Conservation (phyloP, 92 coral and sea anemone genomes). For the Plumapathes pennacea region DNA sequence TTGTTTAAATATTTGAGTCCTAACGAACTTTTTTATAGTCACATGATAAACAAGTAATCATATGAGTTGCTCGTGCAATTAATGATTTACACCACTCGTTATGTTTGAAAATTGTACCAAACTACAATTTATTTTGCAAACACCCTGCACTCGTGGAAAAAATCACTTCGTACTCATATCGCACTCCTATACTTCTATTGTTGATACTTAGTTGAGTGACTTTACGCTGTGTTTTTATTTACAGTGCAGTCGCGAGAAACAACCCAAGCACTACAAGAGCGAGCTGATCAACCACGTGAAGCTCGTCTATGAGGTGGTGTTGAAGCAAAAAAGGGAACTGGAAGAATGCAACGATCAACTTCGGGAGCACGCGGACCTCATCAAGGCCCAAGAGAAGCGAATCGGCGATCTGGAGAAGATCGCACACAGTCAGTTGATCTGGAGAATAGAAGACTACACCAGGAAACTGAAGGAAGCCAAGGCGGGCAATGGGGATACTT, state of each 20-base stretch:
- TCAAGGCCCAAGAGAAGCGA: conserved; percentile 58
- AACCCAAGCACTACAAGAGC: conserved; percentile 75
- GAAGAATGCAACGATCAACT: conserved; percentile 37
- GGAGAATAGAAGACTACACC: conserved; percentile 84
- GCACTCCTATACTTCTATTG: too few relatives aligned
- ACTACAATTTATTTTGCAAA: too few relatives aligned
- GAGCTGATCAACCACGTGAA: conserved; percentile 70
- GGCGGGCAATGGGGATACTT: conserved; percentile 82
- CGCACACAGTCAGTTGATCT: conserved; percentile 87
- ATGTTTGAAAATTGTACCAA: too few relatives aligned
- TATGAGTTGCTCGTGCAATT: too few relatives aligned
- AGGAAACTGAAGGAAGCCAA: conserved; percentile 90
- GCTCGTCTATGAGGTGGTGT: conserved; percentile 52
- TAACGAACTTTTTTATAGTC: too few relatives aligned
- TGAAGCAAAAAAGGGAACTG: conserved; percentile 46
- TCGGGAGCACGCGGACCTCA: conserved; percentile 52
- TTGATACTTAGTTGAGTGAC: too few relatives aligned
- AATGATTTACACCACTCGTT: too few relatives aligned
- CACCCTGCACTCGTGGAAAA: too few relatives aligned
- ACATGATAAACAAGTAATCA: too few relatives aligned
- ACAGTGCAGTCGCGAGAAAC: conserved; percentile 89
- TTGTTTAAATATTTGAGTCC: too few relatives aligned
- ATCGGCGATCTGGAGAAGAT: conserved; percentile 83
- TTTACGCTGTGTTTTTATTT: background rate
- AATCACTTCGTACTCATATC: too few relatives aligned